phyloP scores from a whole-genome alignment of 2,888 invertebrate genomes.

The Leptopilina myrica region DNA sequence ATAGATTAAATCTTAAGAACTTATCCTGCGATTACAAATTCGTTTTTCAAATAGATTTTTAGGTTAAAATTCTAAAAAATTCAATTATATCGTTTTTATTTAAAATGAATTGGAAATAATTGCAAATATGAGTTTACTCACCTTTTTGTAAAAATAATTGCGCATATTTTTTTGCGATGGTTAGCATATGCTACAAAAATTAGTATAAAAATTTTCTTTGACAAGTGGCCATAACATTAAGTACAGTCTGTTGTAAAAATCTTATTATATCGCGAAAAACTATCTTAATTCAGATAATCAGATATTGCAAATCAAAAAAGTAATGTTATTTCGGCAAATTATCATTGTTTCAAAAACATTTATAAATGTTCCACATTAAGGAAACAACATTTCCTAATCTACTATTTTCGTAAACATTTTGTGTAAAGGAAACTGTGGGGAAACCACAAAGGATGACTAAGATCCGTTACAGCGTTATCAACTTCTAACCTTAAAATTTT shows the following conservation, averaged over 20 bases:
- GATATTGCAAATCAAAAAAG: not conserved
- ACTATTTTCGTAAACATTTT: not conserved
- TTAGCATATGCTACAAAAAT: conserved; percentile 29
- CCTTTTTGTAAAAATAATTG: conserved; percentile 17
- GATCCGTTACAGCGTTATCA: conserved; percentile 3
- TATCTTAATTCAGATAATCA: not conserved
- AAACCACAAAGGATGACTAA: not conserved
- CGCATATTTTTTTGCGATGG: conserved; percentile 22
- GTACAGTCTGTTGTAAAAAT: conserved; percentile 22
- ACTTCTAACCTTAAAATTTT: not conserved
- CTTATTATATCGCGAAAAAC: too few relatives aligned
- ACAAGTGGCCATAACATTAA: conserved; percentile 29
- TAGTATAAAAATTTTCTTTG: not conserved
- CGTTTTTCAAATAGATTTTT: not conserved
- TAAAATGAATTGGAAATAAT: not conserved
- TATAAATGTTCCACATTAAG: not conserved
- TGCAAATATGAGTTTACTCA: not conserved
- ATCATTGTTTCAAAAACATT: not conserved
- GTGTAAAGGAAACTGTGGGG: not conserved
- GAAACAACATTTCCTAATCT: not conserved
- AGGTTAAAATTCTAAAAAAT: conserved; percentile 6
- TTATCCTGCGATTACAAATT: not conserved
- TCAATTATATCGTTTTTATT: not conserved
- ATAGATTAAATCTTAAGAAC: too few relatives aligned
- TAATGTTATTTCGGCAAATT: not conserved